Conservation (phyloP, 2,113 vertebrate genomes). For the Tylochromis polylepis region DNA sequence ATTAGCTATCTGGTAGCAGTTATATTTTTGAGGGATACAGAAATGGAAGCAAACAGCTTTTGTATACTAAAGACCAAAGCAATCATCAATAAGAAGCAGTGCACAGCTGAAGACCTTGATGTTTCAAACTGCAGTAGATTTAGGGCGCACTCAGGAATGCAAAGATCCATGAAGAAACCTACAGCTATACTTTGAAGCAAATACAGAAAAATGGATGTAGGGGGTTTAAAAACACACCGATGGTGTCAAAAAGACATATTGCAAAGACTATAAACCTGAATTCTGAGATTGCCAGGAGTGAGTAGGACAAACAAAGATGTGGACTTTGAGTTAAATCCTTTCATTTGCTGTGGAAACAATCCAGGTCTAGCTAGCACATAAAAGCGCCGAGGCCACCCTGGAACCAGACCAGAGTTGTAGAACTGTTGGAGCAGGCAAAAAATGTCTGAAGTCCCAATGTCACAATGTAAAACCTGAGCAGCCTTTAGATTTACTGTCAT, state of each 20-base stretch:
- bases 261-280: neutral
- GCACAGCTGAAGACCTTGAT: neutral
- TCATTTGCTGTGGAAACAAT: constrained; percentile 42
- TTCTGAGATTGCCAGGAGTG: neutral
- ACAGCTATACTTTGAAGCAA: neutral
- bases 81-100: neutral
- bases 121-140: neutral
- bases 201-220: neutral
- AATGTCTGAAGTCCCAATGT: constrained; percentile 49
- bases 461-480: constrained; percentile 35
- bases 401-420: constrained; percentile 45
- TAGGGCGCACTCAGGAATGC: neutral
- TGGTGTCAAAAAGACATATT: neutral
- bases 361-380: constrained; percentile 33
- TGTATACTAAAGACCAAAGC: neutral
- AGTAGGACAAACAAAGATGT: neutral
- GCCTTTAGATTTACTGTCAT: constrained; percentile 71
- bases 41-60: neutral
- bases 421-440: constrained; percentile 18
- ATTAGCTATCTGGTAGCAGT: neutral
- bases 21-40: neutral
- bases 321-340: constrained; percentile 29
- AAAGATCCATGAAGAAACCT: neutral
- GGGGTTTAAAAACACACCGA: neutral
- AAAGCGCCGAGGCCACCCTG: constrained; percentile 46